Base-by-base conservation (phyloP, 2,888 invertebrate species). In the Zonitis immaculata region DNA sequence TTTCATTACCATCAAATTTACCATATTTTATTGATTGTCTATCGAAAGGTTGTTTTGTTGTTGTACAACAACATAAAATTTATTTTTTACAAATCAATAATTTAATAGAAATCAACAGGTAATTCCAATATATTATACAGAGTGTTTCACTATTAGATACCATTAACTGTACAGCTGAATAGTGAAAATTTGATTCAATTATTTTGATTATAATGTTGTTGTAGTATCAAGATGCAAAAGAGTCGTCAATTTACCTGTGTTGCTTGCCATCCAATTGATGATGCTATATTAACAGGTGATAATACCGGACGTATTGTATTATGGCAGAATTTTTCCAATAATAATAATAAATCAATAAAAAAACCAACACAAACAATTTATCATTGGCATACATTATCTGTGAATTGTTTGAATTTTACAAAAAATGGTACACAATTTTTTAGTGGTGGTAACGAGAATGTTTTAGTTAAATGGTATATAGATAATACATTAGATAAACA, bases 361-460 rank as follows among this genome's bases (percentile, higher is more conserved):
- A 54, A 61, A 43, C 66, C 68, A 35, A 58, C 67, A 8, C 76
- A 80, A 66, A 75, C 81, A 1, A 71, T 81, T 1, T 83, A 81
- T 65, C 90, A 91, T 70, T 91, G 91, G 91, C 91, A 91, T 74
- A 82, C 85, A 4, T 77, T 88, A 44, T 80, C 85, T 27, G 84
- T 90, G 0, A 78, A 79, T 42, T 82, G 85, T 67, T 69, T 91
- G 12, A 76, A 78, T 1, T 91, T 89, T 67, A 84, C 89, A 9
- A 64, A 69, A 1, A 63, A 73, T 73, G 89, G 89, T 16, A 81
- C 82, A 8, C 79, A 82, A 59, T 80, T 91, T 69, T 86, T 84
- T 64, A 88, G 88, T 63, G 89, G 89, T 7, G 91, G 88, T n/a
- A 79, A 80, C 44, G 92, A 92, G 72, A 80, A 84, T 66, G 89